Evolutionary conservation across 2,888 invertebrate genomes (phyloP).

Genomic region (Melieria crassipennis): DNA sequence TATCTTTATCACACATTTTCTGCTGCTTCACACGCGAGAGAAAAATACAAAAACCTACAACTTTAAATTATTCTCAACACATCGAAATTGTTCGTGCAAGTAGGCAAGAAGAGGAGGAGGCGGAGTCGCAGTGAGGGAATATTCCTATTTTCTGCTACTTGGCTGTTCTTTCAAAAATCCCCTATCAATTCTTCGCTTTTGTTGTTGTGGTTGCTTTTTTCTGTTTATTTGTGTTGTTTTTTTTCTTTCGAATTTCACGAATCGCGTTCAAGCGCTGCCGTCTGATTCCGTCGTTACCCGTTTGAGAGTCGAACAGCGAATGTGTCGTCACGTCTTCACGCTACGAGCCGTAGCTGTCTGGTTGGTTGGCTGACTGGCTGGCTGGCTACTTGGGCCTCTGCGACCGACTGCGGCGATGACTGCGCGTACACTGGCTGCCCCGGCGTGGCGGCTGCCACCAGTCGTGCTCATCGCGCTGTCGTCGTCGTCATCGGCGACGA

Average conservation of each 20-base stretch:
- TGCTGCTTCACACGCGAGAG: constrained; percentile 34
- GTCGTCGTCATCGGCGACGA: constrained; percentile 10
- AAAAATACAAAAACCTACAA: constrained; percentile 11
- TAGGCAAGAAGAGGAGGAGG: too few relatives aligned
- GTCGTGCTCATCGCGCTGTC: constrained; percentile 12
- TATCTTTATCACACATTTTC: constrained; percentile 40
- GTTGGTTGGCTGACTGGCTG: constrained; percentile 22
- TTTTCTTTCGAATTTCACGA: constrained; percentile 21
- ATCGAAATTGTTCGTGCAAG: too few relatives aligned
- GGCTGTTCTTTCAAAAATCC: too few relatives aligned
- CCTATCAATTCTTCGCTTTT: too few relatives aligned
- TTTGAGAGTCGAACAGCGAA: constrained; percentile 63
- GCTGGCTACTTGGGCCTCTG: constrained; percentile 26
- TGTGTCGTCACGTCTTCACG: constrained; percentile 50
- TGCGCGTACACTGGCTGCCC: constrained; percentile 4
- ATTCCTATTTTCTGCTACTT: too few relatives aligned
- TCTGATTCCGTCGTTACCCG: constrained; percentile 59
- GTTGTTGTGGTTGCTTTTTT: too few relatives aligned
- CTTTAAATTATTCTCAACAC: constrained; percentile 19
- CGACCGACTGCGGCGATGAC: constrained; percentile 25
- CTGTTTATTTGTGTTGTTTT: constrained; percentile 14
- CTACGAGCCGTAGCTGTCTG: constrained; percentile 37
- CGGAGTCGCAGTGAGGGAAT: too few relatives aligned
- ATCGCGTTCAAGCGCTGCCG: constrained; percentile 38
- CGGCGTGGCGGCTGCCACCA: neutral